Evolutionary conservation across 1,140 invertebrate genomes (phyloP), one percentile per base, ranked within the genome.

Genomic region (Pseudachorutes palmiensis): DNA sequence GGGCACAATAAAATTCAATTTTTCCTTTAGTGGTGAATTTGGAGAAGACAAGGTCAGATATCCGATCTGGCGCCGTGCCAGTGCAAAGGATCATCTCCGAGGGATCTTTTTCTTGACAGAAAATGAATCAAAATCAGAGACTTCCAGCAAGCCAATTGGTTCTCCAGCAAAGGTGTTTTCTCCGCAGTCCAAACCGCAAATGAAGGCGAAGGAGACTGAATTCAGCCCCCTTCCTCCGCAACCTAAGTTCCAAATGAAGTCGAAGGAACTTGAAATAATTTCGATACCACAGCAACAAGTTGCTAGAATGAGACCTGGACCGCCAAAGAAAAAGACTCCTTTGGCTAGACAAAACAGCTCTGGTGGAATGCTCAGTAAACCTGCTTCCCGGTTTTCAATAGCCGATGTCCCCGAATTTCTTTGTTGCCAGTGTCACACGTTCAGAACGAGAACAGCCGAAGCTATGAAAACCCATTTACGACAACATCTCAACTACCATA

Each of bases 21-120:
- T 59, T n/a, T n/a, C 19, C 1, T 24, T 31, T 51, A 70, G 70
- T 26, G 48, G 48, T 55, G 70, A 71, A 61, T 31, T 49, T 22
- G 22, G 19, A 29, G 71, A 75, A 14, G 72, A 62, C 0, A 82
- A 83, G 64, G 81, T 83, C 62, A 83, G 81, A 0, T 82, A 82
- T n/a, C 83, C 84, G 0, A 73, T 86, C 14, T 86, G 85, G 85
- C 78, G 79, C 26, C 76, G 83, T 22, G 79, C 81, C 62, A 79
- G 79, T 76, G 79, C 80, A 0, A 75, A 83, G 2, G 78, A 82
- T 32, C 83, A 86, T 66, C 85, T 86, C 70, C 77, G 84, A 5
- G 84, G 84, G 22, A 83, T 84, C 67, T 75, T 12, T 26, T 48
- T 45, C 24, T 24, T 55, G 24, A 9, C 12, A 5, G 51, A 55